A percentile compares a stretch with the other conserved stretches of the same genome.
These are phyloP conservation scores for Villa cingulata DNA, from an alignment of 2,888 invertebrate species.

Conservation along the genomic window DNA sequence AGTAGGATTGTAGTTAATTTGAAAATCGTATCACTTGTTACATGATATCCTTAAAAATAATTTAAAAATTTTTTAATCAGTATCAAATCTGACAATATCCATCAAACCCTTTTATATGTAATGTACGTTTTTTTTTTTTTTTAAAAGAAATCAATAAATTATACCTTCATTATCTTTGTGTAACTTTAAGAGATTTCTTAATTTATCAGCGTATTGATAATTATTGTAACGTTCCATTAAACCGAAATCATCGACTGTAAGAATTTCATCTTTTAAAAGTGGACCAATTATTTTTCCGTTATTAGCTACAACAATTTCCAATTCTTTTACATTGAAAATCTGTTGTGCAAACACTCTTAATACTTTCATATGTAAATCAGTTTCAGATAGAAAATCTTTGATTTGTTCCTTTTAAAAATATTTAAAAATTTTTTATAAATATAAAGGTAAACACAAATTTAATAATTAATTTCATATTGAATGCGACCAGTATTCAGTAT, in stretches of 20 bases:
- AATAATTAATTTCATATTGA: not conserved
- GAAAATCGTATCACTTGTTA: constrained; percentile 60
- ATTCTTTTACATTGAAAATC: constrained; percentile 52
- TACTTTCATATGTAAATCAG: constrained; percentile 53
- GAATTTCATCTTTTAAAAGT: constrained; percentile 54
- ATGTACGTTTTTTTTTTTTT: too few species aligned
- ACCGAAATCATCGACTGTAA: constrained; percentile 77
- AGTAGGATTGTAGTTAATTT: constrained; percentile 66
- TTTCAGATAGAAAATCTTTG: constrained; percentile 41
- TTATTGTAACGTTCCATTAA: constrained; percentile 66
- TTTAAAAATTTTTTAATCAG: constrained; percentile 1
- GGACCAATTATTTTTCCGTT: constrained; percentile 88
- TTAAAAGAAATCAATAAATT: too few species aligned
- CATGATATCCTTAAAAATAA: constrained; percentile 1
- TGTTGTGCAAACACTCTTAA: constrained; percentile 53
- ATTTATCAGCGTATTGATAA: constrained; percentile 57
- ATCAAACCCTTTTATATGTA: not conserved
- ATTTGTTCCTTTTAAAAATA: constrained; percentile 28
- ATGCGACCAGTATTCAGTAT: not conserved
- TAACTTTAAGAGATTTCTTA: constrained; percentile 37
- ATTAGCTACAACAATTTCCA: constrained; percentile 60
- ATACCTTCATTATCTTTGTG: constrained; percentile 17
- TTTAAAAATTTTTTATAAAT: too few species aligned
- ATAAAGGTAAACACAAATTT: too few species aligned
- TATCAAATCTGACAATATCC: constrained; percentile 12